Percentiles rank a stretch among this genome's conserved stretches.
Conservation (phyloP, 1,140 invertebrate species). For the Littorina saxatilis region DNA sequence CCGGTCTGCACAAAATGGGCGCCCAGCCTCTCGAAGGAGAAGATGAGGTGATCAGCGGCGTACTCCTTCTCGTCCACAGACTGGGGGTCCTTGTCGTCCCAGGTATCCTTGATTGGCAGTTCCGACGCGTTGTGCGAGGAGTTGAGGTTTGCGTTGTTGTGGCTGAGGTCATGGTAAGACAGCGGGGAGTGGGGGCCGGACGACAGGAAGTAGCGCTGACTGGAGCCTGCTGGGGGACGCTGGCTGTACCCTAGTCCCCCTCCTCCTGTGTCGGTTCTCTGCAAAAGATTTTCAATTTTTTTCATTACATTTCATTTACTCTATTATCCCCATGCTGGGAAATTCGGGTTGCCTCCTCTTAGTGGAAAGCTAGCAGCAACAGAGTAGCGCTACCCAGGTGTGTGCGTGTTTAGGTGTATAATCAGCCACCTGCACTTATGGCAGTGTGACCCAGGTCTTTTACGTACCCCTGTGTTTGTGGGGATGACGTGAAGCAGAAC, state of each 20-base stretch:
- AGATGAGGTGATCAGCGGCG: conserved; percentile 13
- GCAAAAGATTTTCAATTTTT: no score
- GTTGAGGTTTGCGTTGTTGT: conserved; percentile 10
- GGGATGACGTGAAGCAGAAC: no score
- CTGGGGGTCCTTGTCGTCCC: conserved; percentile 18
- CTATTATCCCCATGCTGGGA: no score
- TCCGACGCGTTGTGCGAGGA: conserved; percentile 11
- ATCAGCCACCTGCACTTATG: no score
- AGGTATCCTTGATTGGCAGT: conserved; percentile 37
- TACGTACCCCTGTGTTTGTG: no score
- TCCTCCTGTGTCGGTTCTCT: not conserved
- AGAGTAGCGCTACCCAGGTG: no score
- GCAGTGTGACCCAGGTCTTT: no score
- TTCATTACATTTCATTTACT: no score
- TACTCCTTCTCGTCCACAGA: not conserved
- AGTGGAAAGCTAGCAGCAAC: no score
- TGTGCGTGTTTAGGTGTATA: no score
- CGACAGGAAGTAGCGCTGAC: not conserved
- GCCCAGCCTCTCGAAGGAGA: conserved; percentile 24
- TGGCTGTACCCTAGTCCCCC: not conserved
- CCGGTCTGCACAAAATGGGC: not conserved
- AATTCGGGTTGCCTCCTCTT: no score
- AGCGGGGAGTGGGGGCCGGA: not conserved
- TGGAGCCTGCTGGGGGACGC: not conserved
- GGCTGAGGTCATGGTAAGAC: not conserved